Evolutionary conservation across 2,888 invertebrate species (phyloP), one percentile per base, ranked within the genome.

Genomic region (Eutolmus rufibarbis): DNA sequence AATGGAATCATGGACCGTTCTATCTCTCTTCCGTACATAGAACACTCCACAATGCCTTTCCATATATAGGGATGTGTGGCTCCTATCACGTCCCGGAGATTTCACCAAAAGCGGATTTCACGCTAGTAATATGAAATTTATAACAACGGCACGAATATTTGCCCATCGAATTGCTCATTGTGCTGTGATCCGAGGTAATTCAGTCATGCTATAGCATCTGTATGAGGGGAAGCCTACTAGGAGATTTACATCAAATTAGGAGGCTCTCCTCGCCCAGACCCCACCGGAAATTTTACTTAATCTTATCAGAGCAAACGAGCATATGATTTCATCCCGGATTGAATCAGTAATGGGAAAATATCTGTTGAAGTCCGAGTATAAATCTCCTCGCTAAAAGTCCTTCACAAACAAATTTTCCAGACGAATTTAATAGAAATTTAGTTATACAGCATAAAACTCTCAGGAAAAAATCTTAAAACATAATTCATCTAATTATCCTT

Each of bases 1-100:
- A 91, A 91, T 91, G 91, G 90, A 91, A 91, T 92, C 84, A 84
- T 74, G 66, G 74, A 66, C 84, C 56, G 31, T 56, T 81, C 51
- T 84, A 84, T 84, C 85, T 85, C 66, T 9, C 12, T 85, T 31
- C 76, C 31, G 19, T 74, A 74, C 74, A 43, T 46, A 19, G 74
- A 28, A 85, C 85, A 85, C 74, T 85, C 85, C 7, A 28, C 23
- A 40, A 56, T 82, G 34, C 46, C n/a, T 46, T 16, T 2, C 43
- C 43, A 43, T 14, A 7, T 34, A 40, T 40, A 16, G 9, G 56
- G 66, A 31, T 74, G 43, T 28, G 51, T 79, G 43, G 46, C 37
- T 76, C 12, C 43, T 85, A 85, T 85, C 85, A 85, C 34, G 66
- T 66, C 19, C 23, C 9, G 66, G 66, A 66, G 46, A 74, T 85